A percentile compares a stretch with the other conserved stretches of the same genome.
Conservation (phyloP, 64 coral and sea anemone species). For the Stylophora pistillata region DNA sequence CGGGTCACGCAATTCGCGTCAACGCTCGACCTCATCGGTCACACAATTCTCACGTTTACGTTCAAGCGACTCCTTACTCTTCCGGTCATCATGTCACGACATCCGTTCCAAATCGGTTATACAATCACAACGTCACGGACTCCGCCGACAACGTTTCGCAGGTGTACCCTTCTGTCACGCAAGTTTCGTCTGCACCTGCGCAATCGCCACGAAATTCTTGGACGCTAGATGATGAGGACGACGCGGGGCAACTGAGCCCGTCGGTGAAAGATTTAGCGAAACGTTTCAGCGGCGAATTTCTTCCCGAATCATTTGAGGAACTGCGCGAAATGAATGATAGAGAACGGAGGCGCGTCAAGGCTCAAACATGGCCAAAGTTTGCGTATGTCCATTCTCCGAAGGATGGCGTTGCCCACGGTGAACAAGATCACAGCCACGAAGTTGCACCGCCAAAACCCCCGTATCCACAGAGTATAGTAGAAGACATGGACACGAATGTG, state of each 20-base stretch:
- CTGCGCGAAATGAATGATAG: constrained; percentile 32
- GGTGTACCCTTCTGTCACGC: constrained; percentile 3
- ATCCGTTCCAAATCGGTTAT: not conserved
- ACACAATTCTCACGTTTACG: constrained; percentile 25
- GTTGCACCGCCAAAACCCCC: constrained; percentile 30
- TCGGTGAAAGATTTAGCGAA: constrained; percentile 80
- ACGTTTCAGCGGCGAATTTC: constrained; percentile 49
- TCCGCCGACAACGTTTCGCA: constrained; percentile 3
- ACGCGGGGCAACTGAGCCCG: not conserved
- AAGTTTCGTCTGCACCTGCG: not conserved
- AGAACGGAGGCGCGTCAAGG: constrained; percentile 71
- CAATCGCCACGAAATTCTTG: constrained; percentile 1
- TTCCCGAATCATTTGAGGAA: constrained; percentile 13
- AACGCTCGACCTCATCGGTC: constrained; percentile 26
- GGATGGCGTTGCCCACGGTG: not conserved
- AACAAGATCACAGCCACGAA: not conserved
- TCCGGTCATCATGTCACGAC: constrained; percentile 3
- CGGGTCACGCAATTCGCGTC: constrained; percentile 24
- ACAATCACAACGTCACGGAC: constrained; percentile 17
- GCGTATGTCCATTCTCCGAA: constrained; percentile 27
- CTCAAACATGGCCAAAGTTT: constrained; percentile 83
- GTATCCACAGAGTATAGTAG: constrained; percentile 28
- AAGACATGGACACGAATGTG: constrained; percentile 23
- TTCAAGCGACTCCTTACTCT: constrained; percentile 16
- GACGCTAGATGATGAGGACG: not conserved